A percentile compares a stretch with the other conserved stretches of the same genome.
These are phyloP conservation scores for Mesembrinibis cayennensis DNA, from an alignment of 2,113 vertebrate genomes.

Conservation along the genomic window DNA sequence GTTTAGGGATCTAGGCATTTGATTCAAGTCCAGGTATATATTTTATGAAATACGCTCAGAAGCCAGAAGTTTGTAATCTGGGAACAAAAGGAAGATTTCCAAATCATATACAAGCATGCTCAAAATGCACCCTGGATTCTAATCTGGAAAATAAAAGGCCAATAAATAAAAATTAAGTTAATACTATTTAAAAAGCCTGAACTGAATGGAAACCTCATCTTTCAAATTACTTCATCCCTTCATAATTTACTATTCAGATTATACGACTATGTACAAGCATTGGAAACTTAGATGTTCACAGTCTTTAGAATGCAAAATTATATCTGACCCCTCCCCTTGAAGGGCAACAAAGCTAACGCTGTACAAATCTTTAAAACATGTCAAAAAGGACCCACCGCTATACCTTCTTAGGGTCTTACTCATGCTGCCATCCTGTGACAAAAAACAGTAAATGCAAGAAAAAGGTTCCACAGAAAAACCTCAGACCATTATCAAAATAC, in stretches of 20 bases:
- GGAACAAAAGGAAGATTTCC: neutral
- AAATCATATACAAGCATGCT: neutral
- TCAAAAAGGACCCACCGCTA: neutral
- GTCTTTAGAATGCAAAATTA: neutral
- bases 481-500: neutral
- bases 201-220: neutral
- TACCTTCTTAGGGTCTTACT: slow-evolving; percentile 66
- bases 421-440: slow-evolving; percentile 83
- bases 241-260: neutral
- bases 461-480: neutral
- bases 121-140: neutral
- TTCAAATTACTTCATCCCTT: neutral
- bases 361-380: neutral
- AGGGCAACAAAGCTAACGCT: neutral
- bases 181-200: neutral
- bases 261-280: neutral
- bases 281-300: neutral
- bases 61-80: neutral
- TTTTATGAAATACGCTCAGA: neutral
- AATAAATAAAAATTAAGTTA: neutral
- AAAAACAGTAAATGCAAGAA: slow-evolving; percentile 67
- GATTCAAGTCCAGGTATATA: neutral
- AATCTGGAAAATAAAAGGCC: neutral
- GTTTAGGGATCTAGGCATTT: neutral
- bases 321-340: neutral